Evolutionary conservation across 64 coral and sea anemone genomes (phyloP).

Genomic region (Trachythela sp.): DNA sequence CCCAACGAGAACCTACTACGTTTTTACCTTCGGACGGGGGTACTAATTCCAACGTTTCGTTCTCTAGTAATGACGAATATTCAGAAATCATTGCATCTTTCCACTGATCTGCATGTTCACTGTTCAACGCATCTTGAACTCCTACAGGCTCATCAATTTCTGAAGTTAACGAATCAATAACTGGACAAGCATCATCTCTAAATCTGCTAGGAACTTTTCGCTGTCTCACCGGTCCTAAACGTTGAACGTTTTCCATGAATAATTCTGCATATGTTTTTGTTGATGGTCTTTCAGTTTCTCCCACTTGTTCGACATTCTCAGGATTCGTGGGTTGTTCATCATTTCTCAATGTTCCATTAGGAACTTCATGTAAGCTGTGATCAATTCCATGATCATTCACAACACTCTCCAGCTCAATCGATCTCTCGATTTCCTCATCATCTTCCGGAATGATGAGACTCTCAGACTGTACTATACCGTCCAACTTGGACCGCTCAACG

Average conservation of each 20-base stretch:
- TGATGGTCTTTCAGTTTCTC: no score
- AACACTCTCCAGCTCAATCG: no score
- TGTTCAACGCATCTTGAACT: background rate
- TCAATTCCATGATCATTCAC: no score
- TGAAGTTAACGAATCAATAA: background rate
- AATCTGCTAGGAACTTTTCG: background rate
- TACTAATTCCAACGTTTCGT: background rate
- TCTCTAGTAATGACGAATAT: background rate
- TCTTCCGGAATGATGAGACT: no score
- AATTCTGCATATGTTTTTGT: background rate
- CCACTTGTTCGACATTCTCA: no score
- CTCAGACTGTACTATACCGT: no score
- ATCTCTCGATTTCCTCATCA: no score
- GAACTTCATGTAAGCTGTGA: no score
- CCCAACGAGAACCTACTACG: background rate
- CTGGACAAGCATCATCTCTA: background rate
- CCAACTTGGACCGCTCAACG: no score
- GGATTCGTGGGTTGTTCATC: no score
- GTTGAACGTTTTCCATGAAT: background rate
- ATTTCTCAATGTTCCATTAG: no score
- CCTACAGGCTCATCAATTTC: background rate
- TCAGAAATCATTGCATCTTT: background rate
- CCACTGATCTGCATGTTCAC: background rate
- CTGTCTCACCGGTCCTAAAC: background rate
- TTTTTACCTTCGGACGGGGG: background rate